Evolutionary conservation across 1,140 invertebrate genomes (phyloP), one percentile per base, ranked within the genome.

Genomic region (Leptoteleia sp.): DNA sequence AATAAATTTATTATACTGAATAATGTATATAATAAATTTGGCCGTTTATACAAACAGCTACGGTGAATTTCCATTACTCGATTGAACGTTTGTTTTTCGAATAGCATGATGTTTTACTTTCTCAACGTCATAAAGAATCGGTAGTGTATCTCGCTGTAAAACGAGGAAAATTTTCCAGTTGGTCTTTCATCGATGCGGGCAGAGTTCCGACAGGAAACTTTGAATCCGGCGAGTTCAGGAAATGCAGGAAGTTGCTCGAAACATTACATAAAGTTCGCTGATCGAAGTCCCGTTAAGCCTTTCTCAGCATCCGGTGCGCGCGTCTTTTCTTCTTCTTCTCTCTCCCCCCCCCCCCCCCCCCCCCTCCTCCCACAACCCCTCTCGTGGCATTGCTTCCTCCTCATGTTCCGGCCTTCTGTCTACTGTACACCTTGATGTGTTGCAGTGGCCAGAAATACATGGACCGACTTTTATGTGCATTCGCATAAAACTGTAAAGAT

Each of bases 201-300:
- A 38, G 57, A 54, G 55, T 48, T 52, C 25, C 68, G 47, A 13
- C 45, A 72, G 48, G 17, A 72, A 72, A 72, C 68, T 72, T 72
- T 62, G 57, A 62, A 72, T 64, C 68, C 68, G 33, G 35, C 22
- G 17, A 54, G 47, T 61, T 62, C 11, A 47, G 25, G 40, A 72
- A 73, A 73, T 57, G 57, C 42, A 57, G 59, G 19, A 73, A 73
- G 59, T 73, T 73, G 27, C 42, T 48, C n/a, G 70, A 73, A 65
- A 73, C 59, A 52, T 64, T 64, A 65, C 59, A 64, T 59, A 70
- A 70, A 76, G 55, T 76, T 76, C 48, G 35, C 47, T 70, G 73
- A 76, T 76, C 73, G 55, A 76, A 76, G 72, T 68, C 72, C 47
- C 72, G 62, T 76, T 68, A 76, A 67, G 62, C 68, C 55, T 76